These are phyloP conservation scores for Podilymbus podiceps DNA, from an alignment of 2,113 vertebrate species.

Conservation along the genomic window DNA sequence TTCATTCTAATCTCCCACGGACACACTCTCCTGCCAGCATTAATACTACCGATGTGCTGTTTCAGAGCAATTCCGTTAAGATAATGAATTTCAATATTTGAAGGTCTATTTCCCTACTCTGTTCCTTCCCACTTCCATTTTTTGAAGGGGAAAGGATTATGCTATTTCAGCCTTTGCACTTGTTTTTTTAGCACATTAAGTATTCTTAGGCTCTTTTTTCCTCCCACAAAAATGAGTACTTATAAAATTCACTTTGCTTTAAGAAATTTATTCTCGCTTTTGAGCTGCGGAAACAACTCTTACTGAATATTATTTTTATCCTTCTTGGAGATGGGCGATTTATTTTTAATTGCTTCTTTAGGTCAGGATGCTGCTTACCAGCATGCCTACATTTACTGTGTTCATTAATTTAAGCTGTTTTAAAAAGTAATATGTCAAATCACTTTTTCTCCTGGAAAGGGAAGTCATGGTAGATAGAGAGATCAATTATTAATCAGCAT, in stretches of 20 bases:
- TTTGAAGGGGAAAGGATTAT: slow-evolving; percentile 7
- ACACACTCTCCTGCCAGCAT: not conserved
- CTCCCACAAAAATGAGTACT: slow-evolving; percentile 39
- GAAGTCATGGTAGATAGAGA: not conserved
- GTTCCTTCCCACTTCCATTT: not conserved
- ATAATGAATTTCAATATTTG: slow-evolving; percentile 15
- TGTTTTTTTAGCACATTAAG: not conserved
- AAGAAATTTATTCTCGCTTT: slow-evolving; percentile 59
- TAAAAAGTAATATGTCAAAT: not conserved
- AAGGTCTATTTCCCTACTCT: not conserved
- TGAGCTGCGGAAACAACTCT: slow-evolving; percentile 64
- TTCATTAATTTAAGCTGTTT: slow-evolving; percentile 25
- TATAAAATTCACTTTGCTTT: slow-evolving; percentile 65
- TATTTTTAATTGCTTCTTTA: slow-evolving; percentile 71
- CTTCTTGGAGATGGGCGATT: slow-evolving; percentile 63
- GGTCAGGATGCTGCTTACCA: slow-evolving; percentile 52
- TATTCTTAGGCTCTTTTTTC: slow-evolving; percentile 22
- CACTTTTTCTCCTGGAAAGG: not conserved
- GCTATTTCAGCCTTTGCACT: not conserved
- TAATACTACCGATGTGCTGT: not conserved
- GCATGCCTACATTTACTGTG: slow-evolving; percentile 3
- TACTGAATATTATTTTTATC: slow-evolving; percentile 64
- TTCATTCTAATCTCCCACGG: not conserved
- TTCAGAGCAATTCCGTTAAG: not conserved
- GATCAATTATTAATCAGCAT: slow-evolving; percentile 38